Base-by-base conservation (phyloP, 2,797 vertebrate species). In the Chrosomus eos region DNA sequence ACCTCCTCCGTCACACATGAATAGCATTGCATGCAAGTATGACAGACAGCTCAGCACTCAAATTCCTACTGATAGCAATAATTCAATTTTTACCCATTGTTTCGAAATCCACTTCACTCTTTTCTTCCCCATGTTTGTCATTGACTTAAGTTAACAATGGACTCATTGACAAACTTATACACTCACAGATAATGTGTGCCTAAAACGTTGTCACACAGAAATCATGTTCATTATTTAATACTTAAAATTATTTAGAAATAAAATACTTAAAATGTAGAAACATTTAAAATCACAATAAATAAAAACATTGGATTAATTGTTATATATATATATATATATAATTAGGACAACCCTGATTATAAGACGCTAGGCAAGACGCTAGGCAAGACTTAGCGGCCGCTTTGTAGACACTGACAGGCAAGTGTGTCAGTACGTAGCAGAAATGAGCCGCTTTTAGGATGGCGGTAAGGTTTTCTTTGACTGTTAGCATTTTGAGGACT, bases 21-120 rank as follows among this genome's bases (percentile, higher is more conserved):
- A 67, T 3, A 58, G 62, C 48, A 58, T 55, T 83, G 72, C 75
- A 72, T 82, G 64, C 0, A 48, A 67, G 43, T 48, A 53, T 31
- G 48, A 40, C 31, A 40, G 23, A 68, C 19, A 36, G 14, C 73
- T 58, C 45, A 43, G 33, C 14, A 1, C 33, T 40, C 4, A 58
- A 83, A 84, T 84, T 70, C 74, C 51, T 71, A 21, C 26, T 14
- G 26, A 78, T 60, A 78, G 16, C 73, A 70, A 84, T 60, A 45
- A 78, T 33, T 58, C 0, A 1, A 84, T 70, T 84, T 70, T 13
- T 60, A 60, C 21, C 33, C 66, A 71, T 33, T 21, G 48, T 84
- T 84, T 78, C 51, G 9, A 71, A 78, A 71, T 60, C 66, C 72
- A 70, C 13, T 77, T 83, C 53, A 31, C 53, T 0, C 31, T n/a